Evolutionary conservation across 37 sponge, comb jelly and placozoan genomes (phyloP), one percentile per base, ranked within the genome.

Genomic region (Corticium candelabrum): DNA sequence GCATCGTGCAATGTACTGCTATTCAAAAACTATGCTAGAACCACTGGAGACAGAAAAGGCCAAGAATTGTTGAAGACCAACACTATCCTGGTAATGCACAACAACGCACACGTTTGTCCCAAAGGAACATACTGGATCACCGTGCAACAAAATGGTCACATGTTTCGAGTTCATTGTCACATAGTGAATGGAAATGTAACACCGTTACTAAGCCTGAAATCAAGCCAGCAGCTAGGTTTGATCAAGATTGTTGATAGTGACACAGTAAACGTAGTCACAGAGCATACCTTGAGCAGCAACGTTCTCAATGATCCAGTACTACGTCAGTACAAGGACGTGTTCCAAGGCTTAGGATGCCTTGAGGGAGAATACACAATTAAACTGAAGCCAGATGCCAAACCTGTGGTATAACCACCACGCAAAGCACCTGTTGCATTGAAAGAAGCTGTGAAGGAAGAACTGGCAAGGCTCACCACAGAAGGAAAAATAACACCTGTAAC

Each of bases 401-500:
- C 86, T 40, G 40, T 70, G 11, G 68, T 74, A 67, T 40, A 69
- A 38, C 43, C 86, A 11, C 72, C 78, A 33, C 72, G 82, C 38
- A 68, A 41, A 68, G 70, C 67, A 27, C 82, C 82, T 29, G 77
- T 77, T 35, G 69, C 86, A 36, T 3, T 86, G 38, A 15, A 62
- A 67, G 79, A 78, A 29, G 21, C 33, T 2, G 37, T 82, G 11
- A 68, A 77, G 31, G 77, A 76, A 37, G 74, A 35, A 3, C 67
- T 81, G 37, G 67, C 67, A 11, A 32, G 74, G 0, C 35, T 81
- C 57, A 72, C 31, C 15, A 37, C 80, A 34, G 40, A 75, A 27
- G 81, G 68, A 2, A 82, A 82, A 0, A 72, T 86, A 35, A 40
- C 74, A 2, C 82, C 82, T 35, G 87, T 86, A 40, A 57, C 77